A percentile compares a stretch with the other conserved stretches of the same genome.
Evolutionary conservation across 2,888 invertebrate genomes (phyloP).

Genomic region (Protodeltote pygarga): DNA sequence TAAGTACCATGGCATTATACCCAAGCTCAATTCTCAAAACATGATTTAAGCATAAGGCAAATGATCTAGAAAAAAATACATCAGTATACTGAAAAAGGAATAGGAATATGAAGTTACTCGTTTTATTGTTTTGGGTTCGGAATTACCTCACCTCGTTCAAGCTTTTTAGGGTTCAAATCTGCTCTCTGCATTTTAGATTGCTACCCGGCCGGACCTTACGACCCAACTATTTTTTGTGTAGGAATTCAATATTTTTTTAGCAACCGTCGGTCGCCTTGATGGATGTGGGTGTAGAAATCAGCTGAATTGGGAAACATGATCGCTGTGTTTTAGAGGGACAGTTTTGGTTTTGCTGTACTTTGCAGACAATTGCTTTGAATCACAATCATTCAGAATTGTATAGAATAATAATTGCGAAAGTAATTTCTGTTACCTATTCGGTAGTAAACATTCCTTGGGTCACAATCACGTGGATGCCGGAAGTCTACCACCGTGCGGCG

Average conservation of each 20-base stretch:
- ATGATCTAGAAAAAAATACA: constrained; percentile 30
- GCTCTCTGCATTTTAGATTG: constrained; percentile 14
- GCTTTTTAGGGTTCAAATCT: constrained; percentile 17
- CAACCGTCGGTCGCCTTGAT: constrained; percentile 1
- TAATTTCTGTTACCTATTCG: no score
- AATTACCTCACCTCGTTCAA: constrained; percentile 21
- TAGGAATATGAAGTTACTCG: constrained; percentile 30
- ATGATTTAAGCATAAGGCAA: constrained; percentile 13
- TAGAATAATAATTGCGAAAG: no score
- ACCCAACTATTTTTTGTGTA: constrained; percentile 12
- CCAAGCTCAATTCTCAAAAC: no score
- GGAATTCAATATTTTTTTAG: constrained; percentile 19
- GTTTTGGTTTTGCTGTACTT: no score
- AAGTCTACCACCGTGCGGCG: no score
- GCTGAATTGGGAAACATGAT: neutral
- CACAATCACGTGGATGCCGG: no score
- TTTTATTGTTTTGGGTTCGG: constrained; percentile 34
- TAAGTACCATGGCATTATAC: no score
- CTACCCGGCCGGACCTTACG: constrained; percentile 1
- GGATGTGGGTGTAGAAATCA: neutral
- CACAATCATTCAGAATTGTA: no score
- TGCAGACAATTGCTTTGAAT: no score
- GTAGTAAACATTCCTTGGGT: no score
- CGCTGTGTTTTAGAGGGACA: neutral
- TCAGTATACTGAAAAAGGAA: constrained; percentile 13